Evolutionary conservation across 2,797 vertebrate species (phyloP), one percentile per base, ranked within the genome.

Genomic region (Luscinia luscinia): DNA sequence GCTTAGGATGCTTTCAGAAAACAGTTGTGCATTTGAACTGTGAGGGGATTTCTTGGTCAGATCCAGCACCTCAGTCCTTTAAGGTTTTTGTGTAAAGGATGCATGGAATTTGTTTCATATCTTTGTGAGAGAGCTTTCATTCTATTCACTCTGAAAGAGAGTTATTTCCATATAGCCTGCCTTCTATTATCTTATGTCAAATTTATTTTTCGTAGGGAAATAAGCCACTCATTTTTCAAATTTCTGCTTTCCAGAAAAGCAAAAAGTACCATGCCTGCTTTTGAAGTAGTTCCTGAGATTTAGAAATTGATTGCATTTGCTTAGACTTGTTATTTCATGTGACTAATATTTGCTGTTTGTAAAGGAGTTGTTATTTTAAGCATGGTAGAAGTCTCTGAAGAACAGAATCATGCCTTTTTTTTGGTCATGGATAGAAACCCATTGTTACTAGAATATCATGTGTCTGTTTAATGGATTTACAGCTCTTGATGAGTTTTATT

Each of bases 361-460:
- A 45, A 62, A 94, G 54, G 40, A 91, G 63, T 82, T 84, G 21
- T 34, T 81, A 19, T 51, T 94, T 79, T 90, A 87, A 79, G 67
- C 52, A 18, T 79, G 38, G 14, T 63, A 27, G 43, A 86, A 86
- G 16, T 78, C 15, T 89, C 30, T 91, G 66, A 55, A 81, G 76
- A 87, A 62, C 43, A 46, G 48, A 67, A 10, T 55, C 21, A 16
- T 90, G 45, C 17, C 2, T 41, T 76, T 79, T 63, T 68, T 79
- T 62, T 26, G n/a, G 41, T 49, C 20, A 51, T 43, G 21, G 57
- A 9, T 51, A 34, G 43, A 86, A 87, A 77, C 18, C 24, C 18
- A 30, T 52, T 92, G 66, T 67, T 85, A 57, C 70, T 32, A 88
- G 73, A 86, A 51, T 64, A 41, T 84, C 23, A 52, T 73, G 36